Conservation (phyloP, 2,888 invertebrate genomes). For the Scaptomyza parva region DNA sequence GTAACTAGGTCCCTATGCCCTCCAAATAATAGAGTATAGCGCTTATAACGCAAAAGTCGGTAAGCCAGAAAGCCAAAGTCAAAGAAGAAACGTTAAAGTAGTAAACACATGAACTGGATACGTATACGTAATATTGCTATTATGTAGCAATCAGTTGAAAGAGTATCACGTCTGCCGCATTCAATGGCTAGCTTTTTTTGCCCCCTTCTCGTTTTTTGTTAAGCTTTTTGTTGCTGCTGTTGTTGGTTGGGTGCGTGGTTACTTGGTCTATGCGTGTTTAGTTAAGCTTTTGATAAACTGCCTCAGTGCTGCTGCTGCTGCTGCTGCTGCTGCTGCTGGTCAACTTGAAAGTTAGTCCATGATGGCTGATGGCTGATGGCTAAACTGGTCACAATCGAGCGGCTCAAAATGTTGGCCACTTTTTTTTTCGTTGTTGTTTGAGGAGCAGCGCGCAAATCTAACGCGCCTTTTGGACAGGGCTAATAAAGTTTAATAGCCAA, state of each 20-base stretch:
- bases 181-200: background rate
- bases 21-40: conserved; percentile 9
- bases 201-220: conserved; percentile 9
- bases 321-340: too few species aligned
- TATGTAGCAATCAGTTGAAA: too few species aligned
- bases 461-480: conserved; percentile 48
- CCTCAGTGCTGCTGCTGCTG: too few species aligned
- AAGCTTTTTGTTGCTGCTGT: conserved; percentile 12
- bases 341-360: conserved; percentile 33
- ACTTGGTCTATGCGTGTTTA: conserved; percentile 42
- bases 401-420: conserved; percentile 19
- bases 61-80: background rate
- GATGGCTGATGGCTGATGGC: background rate
- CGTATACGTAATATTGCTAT: background rate
- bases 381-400: conserved; percentile 20
- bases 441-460: conserved; percentile 19
- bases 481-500: conserved; percentile 79
- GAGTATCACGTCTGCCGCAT: background rate
- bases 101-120: too few species aligned
- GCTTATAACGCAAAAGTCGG: background rate
- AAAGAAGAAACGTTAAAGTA: too few species aligned
- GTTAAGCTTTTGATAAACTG: conserved; percentile 79
- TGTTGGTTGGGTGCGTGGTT: conserved; percentile 7
- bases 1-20: conserved; percentile 42
- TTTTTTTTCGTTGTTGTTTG: too few species aligned